Evolutionary conservation across 2,797 vertebrate species (phyloP).

Genomic region (Poecilia wingei): DNA sequence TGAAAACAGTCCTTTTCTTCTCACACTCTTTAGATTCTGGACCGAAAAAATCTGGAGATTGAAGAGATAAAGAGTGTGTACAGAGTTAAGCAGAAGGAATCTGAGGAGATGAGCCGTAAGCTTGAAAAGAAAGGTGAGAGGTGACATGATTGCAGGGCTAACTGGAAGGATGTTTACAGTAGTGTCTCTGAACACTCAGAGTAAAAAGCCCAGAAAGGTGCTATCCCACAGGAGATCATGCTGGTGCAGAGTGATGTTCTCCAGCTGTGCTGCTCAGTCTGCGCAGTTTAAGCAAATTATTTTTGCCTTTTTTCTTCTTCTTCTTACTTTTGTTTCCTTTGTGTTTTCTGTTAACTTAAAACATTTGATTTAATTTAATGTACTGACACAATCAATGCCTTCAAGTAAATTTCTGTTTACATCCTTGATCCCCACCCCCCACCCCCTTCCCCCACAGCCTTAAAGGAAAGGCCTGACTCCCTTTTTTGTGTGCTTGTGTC

Average conservation of each 20-base stretch:
- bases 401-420: slow-evolving; percentile 16
- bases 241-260: slow-evolving; percentile 58
- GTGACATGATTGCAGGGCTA: slow-evolving; percentile 40
- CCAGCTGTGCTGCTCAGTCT: slow-evolving; percentile 67
- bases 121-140: slow-evolving; percentile 94
- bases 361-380: slow-evolving; percentile 26
- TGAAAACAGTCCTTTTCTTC: slow-evolving; percentile 9
- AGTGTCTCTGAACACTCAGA: slow-evolving; percentile 69
- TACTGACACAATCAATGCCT: slow-evolving; percentile 40
- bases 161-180: slow-evolving; percentile 68
- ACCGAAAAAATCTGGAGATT: slow-evolving; percentile 92
- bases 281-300: slow-evolving; percentile 33
- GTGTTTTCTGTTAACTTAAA: slow-evolving; percentile 14
- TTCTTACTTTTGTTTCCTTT: background rate
- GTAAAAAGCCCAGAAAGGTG: slow-evolving; percentile 56
- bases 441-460: background rate
- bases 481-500: slow-evolving; percentile 35
- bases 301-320: slow-evolving; percentile 5
- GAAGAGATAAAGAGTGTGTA: slow-evolving; percentile 88
- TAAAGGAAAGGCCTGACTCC: slow-evolving; percentile 51
- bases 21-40: slow-evolving; percentile 86
- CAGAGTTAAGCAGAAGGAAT: slow-evolving; percentile 86
- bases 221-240: slow-evolving; percentile 19
- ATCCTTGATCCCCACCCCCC: slow-evolving; percentile 10
- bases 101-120: slow-evolving; percentile 85